Evolutionary conservation across 1,140 invertebrate genomes (phyloP).

Genomic region (Drosophila triauraria): DNA sequence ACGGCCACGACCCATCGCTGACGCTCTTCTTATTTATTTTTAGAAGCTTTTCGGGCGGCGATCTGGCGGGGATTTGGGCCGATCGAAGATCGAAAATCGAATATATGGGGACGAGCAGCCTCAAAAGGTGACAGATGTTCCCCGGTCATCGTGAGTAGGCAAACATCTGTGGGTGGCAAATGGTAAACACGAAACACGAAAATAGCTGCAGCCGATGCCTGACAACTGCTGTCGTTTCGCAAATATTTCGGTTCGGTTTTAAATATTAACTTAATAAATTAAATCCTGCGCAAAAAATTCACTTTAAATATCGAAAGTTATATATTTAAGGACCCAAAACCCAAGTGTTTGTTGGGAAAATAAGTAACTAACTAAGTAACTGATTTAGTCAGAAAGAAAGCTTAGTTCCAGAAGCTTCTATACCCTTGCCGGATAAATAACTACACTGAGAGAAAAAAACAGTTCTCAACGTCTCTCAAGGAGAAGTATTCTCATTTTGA

Average conservation of each 20-base stretch:
- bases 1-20: neutral
- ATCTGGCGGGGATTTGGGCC: neutral
- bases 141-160: constrained; percentile 6
- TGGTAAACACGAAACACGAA: constrained; percentile 16
- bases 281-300: too few species aligned
- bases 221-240: neutral
- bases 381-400: too few species aligned
- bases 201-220: neutral
- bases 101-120: neutral
- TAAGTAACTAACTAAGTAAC: too few species aligned
- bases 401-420: too few species aligned
- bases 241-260: neutral
- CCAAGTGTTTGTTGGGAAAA: too few species aligned
- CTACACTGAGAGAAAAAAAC: too few species aligned
- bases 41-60: neutral
- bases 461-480: too few species aligned
- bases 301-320: too few species aligned
- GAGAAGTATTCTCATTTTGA: too few species aligned
- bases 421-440: too few species aligned
- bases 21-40: constrained; percentile 11
- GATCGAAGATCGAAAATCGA: neutral
- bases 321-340: too few species aligned
- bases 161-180: constrained; percentile 15
- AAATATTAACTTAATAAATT: neutral
- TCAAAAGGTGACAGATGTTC: constrained; percentile 31